Evolutionary conservation across 2,888 invertebrate genomes (phyloP), one percentile per base, ranked within the genome.

Genomic region (Lasioglossum figueresi): DNA sequence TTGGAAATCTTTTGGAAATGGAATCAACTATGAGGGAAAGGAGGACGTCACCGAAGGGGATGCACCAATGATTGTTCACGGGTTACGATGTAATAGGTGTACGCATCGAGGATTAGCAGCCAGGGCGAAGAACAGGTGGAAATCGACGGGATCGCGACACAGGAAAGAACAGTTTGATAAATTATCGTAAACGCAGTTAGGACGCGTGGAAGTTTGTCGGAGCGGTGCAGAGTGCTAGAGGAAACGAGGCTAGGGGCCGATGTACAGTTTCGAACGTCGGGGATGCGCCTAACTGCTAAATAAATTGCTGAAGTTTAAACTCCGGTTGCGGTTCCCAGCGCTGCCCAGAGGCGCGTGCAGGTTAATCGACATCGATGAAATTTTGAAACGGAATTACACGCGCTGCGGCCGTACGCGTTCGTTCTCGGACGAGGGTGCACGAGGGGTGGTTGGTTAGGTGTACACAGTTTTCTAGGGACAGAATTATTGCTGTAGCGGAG

Each of bases 331-430:
- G 88, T 79, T 84, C 81, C 80, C 6, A 63, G 82, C 76, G 82
- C 82, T 83, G 85, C 80, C 89, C 86, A 82, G 79, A 83, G 85
- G 85, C 83, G 85, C 76, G 86, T 85, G 88, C 86, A 82, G 84
- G 89, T 89, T 87, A 89, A 89, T 88, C 88, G 88, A 89, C 84
- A 86, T 88, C 88, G 90, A 90, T 90, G 87, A 88, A 90, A 90
- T 90, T 90, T 85, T 81, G 81, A 80, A 86, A 90, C 82, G 87
- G 90, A 90, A 88, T 90, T 90, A 87, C 83, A 79, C 85, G 82
- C 85, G 82, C 66, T 72, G 79, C 70, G 86, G 86, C 78, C 84
- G 88, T 75, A 72, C 74, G 52, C 84, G 85, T 83, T 84, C 86
- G 84, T 82, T 81, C 76, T 23, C 82, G 6, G 73, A 73, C 83